Conservation (phyloP, 2,888 invertebrate species). For the Tiliacea citrago region DNA sequence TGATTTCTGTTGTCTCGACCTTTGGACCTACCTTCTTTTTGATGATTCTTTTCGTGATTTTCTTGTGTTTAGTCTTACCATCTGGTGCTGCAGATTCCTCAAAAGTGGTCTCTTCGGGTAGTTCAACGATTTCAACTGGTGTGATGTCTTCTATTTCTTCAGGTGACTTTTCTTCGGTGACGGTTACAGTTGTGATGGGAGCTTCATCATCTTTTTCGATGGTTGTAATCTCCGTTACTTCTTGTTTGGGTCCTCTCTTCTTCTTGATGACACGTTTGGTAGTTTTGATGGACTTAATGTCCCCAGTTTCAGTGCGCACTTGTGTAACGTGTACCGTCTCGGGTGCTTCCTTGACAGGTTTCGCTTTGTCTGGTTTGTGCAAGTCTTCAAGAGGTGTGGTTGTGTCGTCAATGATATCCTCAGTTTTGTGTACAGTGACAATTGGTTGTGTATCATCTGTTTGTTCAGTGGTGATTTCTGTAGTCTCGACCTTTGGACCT, state of each 20-base stretch:
- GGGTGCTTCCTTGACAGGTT: neutral
- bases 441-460: neutral
- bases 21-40: conserved; percentile 4
- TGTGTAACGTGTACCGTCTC: neutral
- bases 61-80: neutral
- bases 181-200: neutral
- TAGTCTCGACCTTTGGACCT: neutral
- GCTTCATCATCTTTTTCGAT: neutral
- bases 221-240: neutral
- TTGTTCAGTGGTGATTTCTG: neutral
- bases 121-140: neutral
- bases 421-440: neutral
- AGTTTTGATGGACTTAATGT: neutral
- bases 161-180: neutral
- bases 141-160: neutral
- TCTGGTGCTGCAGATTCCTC: neutral
- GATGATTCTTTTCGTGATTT: neutral
- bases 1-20: neutral
- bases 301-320: neutral
- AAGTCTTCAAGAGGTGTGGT: neutral
- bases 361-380: neutral
- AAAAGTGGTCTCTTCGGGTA: neutral
- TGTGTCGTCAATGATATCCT: neutral
- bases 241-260: neutral
- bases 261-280: neutral